Conservation (phyloP, 1,140 invertebrate species). For the Papilio polytes region DNA sequence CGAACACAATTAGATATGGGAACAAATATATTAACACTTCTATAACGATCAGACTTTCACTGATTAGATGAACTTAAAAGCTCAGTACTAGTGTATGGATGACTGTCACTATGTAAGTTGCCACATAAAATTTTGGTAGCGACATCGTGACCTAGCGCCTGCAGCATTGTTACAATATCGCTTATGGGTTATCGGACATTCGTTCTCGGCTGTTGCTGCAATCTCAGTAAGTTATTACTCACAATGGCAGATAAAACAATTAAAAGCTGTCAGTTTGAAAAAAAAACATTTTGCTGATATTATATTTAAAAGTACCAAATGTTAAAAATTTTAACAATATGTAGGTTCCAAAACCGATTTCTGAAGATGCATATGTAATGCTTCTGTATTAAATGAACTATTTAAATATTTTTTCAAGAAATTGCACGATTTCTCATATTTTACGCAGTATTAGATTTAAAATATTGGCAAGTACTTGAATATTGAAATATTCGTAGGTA, state of each 20-base stretch:
- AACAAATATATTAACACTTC: not conserved
- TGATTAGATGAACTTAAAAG: not conserved
- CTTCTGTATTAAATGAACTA: no score
- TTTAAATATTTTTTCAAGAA: no score
- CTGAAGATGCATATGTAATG: no score
- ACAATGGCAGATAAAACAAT: not conserved
- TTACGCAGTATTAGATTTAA: not conserved
- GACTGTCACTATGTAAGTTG: not conserved
- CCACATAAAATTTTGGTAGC: conserved; percentile 9
- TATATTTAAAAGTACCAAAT: no score
- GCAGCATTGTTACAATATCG: conserved; percentile 7
- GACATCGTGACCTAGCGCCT: not conserved
- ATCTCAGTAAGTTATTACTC: not conserved
- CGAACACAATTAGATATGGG: not conserved
- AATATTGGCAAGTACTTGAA: not conserved
- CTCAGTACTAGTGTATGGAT: not conserved
- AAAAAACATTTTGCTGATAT: no score
- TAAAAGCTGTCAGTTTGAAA: not conserved
- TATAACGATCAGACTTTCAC: not conserved
- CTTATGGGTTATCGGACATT: not conserved
- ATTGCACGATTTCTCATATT: no score
- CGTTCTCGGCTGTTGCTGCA: not conserved
- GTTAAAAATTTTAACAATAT: no score
- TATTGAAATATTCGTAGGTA: not conserved
- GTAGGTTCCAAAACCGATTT: no score